phyloP scores from a whole-genome alignment of 1,140 invertebrate species.

The Cotesia chilonis region DNA sequence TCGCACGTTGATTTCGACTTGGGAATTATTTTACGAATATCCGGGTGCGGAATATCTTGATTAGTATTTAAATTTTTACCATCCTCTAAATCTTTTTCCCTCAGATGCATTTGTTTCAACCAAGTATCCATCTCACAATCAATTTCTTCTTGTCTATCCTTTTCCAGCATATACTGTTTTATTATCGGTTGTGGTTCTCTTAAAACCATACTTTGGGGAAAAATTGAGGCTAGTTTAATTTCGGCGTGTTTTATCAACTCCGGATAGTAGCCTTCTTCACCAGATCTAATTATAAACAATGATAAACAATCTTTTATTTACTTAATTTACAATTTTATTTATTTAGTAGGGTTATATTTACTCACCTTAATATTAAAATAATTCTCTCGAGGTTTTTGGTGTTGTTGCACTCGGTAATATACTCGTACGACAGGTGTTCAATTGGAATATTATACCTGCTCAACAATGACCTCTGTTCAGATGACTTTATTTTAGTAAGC shows the following conservation, averaged over 20 bases:
- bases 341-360: neutral
- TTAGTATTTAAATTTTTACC: slow-evolving; percentile 40
- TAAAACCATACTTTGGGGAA: slow-evolving; percentile 68
- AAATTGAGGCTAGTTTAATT: slow-evolving; percentile 64
- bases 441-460: slow-evolving; percentile 70
- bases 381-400: slow-evolving; percentile 70
- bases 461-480: slow-evolving; percentile 58
- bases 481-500: slow-evolving; percentile 5
- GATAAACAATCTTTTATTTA: slow-evolving; percentile 16
- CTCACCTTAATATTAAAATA: slow-evolving; percentile 66
- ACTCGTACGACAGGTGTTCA: slow-evolving; percentile 69
- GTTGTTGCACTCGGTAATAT: slow-evolving; percentile 67
- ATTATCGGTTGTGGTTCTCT: slow-evolving; percentile 64
- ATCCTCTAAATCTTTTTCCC: slow-evolving; percentile 58
- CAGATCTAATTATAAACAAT: slow-evolving; percentile 63
- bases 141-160: slow-evolving; percentile 58
- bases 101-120: slow-evolving; percentile 62
- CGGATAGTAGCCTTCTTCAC: slow-evolving; percentile 75
- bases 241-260: slow-evolving; percentile 69
- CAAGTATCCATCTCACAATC: slow-evolving; percentile 63
- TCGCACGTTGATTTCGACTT: neutral
- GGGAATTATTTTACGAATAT: slow-evolving; percentile 43
- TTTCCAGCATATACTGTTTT: slow-evolving; percentile 54
- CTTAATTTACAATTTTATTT: neutral
- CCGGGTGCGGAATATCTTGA: slow-evolving; percentile 40